phyloP scores from a whole-genome alignment of 2,113 vertebrate species.

The Montifringilla adamsi region DNA sequence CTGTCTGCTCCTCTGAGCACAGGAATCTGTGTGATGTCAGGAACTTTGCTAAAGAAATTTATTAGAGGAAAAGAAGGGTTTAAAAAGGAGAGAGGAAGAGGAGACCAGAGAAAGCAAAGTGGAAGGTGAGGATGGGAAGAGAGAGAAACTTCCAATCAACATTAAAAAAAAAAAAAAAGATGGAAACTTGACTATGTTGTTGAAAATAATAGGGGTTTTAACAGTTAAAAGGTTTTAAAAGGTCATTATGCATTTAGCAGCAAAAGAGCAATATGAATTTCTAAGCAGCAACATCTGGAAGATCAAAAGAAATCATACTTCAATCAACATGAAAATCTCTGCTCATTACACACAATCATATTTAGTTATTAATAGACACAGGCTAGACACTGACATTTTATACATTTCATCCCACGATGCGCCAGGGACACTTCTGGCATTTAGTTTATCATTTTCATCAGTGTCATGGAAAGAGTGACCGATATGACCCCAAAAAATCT shows the following conservation, averaged over 20 bases:
- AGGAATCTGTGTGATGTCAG: neutral
- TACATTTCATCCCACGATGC: slow-evolving; percentile 80
- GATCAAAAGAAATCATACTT: slow-evolving; percentile 78
- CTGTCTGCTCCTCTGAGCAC: neutral
- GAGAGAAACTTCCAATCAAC: neutral
- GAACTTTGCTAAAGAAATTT: neutral
- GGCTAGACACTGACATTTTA: slow-evolving; percentile 80
- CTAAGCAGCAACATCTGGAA: slow-evolving; percentile 80
- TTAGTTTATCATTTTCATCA: slow-evolving; percentile 83
- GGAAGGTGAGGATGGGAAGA: neutral
- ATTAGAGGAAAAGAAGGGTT: neutral
- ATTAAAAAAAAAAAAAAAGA: neutral
- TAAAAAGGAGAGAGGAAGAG: neutral
- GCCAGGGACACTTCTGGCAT: slow-evolving; percentile 85
- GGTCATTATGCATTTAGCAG: slow-evolving; percentile 67
- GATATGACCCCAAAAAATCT: slow-evolving; percentile 81
- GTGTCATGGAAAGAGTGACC: slow-evolving; percentile 79
- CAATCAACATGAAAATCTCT: slow-evolving; percentile 80
- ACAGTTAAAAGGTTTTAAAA: slow-evolving; percentile 67
- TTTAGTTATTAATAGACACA: slow-evolving; percentile 81
- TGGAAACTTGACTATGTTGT: neutral
- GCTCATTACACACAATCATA: slow-evolving; percentile 80
- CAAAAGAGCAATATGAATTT: slow-evolving; percentile 72
- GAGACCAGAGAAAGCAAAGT: neutral
- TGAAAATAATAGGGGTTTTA: slow-evolving; percentile 42